Percentiles rank a stretch among this genome's conserved stretches.
These are phyloP conservation scores for Arnoldichthys spilopterus DNA, from an alignment of 2,797 vertebrate genomes.

Conservation along the genomic window DNA sequence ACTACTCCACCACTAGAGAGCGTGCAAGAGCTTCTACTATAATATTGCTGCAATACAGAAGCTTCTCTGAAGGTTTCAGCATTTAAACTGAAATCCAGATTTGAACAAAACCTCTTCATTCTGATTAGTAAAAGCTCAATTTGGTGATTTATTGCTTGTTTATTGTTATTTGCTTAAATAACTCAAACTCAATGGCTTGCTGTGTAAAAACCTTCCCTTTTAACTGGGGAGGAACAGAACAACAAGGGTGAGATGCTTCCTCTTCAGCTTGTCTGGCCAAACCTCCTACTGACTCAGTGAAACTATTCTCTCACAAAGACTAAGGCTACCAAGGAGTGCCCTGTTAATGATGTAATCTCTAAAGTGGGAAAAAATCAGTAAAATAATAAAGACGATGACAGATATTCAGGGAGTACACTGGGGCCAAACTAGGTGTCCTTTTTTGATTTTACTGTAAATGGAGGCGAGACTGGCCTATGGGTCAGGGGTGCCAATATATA, in stretches of 20 bases:
- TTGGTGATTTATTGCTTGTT: neutral
- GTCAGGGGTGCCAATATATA: no score
- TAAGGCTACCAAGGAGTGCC: neutral
- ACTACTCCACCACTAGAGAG: slow-evolving; percentile 51
- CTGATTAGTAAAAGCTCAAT: no score
- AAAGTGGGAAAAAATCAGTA: neutral
- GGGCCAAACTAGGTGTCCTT: neutral
- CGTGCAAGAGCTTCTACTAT: slow-evolving; percentile 20
- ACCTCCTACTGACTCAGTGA: neutral
- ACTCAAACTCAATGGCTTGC: neutral
- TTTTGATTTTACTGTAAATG: neutral
- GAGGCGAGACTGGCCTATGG: no score
- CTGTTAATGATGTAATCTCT: slow-evolving; percentile 7
- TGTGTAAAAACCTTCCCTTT: neutral
- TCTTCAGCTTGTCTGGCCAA: slow-evolving; percentile 10
- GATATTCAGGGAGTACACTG: neutral
- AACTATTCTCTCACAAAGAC: neutral
- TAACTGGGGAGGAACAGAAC: neutral
- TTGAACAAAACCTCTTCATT: neutral
- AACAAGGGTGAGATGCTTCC: slow-evolving; percentile 16
- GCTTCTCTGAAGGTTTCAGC: neutral
- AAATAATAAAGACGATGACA: neutral
- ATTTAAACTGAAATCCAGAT: neutral
- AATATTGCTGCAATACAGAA: neutral
- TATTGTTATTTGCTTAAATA: neutral